phyloP scores from a whole-genome alignment of 1,140 invertebrate species.

The Aporrectodea caliginosa region DNA sequence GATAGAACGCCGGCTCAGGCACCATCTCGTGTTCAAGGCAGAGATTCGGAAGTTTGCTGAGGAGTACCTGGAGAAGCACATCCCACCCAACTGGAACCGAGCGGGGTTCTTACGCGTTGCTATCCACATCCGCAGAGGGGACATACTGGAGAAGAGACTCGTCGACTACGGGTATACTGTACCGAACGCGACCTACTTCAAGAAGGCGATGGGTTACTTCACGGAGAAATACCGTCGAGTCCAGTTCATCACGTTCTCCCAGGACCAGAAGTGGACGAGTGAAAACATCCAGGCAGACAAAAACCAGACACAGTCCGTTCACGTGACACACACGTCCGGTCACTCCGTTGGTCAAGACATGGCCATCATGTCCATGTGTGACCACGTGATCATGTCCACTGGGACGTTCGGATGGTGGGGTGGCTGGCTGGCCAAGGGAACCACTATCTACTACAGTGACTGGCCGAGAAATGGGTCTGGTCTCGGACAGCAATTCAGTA shows the following conservation, averaged over 20 bases:
- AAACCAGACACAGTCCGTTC: background rate
- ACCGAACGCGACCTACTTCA: conserved; percentile 14
- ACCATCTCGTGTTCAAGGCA: conserved; percentile 17
- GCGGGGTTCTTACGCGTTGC: conserved; percentile 20
- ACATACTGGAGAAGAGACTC: conserved; percentile 14
- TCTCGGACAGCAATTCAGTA: conserved; percentile 18
- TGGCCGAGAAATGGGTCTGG: conserved; percentile 31
- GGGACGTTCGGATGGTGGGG: conserved; percentile 49
- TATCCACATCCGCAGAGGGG: conserved; percentile 30
- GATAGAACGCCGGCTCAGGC: background rate
- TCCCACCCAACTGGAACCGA: background rate
- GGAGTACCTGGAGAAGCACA: conserved; percentile 1
- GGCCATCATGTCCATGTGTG: conserved; percentile 40
- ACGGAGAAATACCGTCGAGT: background rate
- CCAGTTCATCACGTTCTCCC: conserved; percentile 11
- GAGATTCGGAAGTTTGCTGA: conserved; percentile 2
- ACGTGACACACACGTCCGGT: background rate
- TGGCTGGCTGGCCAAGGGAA: conserved; percentile 38
- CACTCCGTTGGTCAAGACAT: conserved; percentile 34
- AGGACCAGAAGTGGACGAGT: conserved; percentile 10
- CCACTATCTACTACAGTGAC: conserved; percentile 37
- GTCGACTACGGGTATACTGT: conserved; percentile 14
- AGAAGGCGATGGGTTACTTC: conserved; percentile 23
- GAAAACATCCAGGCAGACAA: background rate
- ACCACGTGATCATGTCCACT: conserved; percentile 45